A percentile compares a stretch with the other conserved stretches of the same genome.
Evolutionary conservation across 2,797 vertebrate genomes (phyloP).

Genomic region (Borostomias antarcticus): DNA sequence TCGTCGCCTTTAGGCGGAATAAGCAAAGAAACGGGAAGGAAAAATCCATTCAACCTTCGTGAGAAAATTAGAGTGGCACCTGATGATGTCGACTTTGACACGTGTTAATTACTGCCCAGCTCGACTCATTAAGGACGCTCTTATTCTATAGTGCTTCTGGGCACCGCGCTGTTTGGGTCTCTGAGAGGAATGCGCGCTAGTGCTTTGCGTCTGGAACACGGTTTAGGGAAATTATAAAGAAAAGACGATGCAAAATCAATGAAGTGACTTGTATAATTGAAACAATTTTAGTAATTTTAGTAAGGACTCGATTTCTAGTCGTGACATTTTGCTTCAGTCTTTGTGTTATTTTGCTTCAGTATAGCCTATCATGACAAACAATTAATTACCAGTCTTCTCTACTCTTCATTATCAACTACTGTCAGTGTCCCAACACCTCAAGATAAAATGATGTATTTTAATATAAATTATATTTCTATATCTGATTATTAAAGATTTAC

Average conservation of each 20-base stretch:
- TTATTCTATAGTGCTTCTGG: constrained; percentile 88
- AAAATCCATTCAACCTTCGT: constrained; percentile 86
- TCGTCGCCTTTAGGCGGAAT: constrained; percentile 72
- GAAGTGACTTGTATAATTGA: too few relatives aligned
- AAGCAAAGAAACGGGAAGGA: constrained; percentile 47
- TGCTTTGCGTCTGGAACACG: too few relatives aligned
- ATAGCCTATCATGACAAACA: not conserved
- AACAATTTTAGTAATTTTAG: too few relatives aligned
- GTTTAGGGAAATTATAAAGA: too few relatives aligned
- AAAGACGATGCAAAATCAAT: too few relatives aligned
- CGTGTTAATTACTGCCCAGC: constrained; percentile 95
- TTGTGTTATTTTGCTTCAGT: not conserved
- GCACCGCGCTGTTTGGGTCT: constrained; percentile 80
- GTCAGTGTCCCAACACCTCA: constrained; percentile 19
- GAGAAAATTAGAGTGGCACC: constrained; percentile 94
- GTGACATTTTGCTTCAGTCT: not conserved
- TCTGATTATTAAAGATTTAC: constrained; percentile 50
- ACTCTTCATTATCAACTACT: not conserved
- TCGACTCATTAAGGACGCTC: constrained; percentile 95
- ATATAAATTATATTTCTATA: constrained; percentile 25
- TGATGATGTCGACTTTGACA: constrained; percentile 97
- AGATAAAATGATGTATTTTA: constrained; percentile 20
- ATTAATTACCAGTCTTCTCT: not conserved
- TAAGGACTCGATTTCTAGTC: too few relatives aligned
- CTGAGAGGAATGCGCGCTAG: constrained; percentile 72